Conservation (phyloP, 2,113 vertebrate genomes). For the Kryptolebias marmoratus region DNA sequence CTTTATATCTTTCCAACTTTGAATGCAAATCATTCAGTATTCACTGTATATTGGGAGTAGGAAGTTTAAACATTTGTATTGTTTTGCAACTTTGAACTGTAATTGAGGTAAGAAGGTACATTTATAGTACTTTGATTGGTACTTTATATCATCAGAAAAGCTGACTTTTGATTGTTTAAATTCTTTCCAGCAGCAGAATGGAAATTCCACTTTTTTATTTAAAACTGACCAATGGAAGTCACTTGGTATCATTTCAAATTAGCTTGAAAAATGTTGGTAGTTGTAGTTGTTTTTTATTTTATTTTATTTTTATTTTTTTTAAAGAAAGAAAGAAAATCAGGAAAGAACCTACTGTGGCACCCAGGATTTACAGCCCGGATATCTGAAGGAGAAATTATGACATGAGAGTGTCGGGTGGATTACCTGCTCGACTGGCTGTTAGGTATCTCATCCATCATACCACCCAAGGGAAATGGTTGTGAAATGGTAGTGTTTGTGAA, state of each 20-base stretch:
- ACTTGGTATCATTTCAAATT: too few relatives aligned
- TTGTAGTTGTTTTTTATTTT: too few relatives aligned
- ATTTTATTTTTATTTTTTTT: too few relatives aligned
- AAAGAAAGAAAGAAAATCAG: not conserved
- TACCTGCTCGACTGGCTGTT: not conserved
- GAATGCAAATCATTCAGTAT: not conserved
- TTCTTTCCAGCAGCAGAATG: too few relatives aligned
- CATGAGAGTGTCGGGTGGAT: not conserved
- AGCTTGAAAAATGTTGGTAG: too few relatives aligned
- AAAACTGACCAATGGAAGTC: too few relatives aligned
- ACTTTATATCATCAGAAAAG: too few relatives aligned
- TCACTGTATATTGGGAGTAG: not conserved
- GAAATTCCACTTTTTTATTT: too few relatives aligned
- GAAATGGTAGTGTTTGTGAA: too few relatives aligned
- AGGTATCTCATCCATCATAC: not conserved
- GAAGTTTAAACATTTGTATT: not conserved
- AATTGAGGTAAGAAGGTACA: not conserved
- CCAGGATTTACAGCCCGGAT: not conserved
- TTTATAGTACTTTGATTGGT: not conserved
- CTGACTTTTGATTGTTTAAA: too few relatives aligned
- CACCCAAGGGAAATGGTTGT: too few relatives aligned
- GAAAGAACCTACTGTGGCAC: not conserved
- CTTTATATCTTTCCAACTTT: not conserved
- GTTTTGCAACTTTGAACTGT: not conserved
- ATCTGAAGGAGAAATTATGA: not conserved